Evolutionary conservation across 2,888 invertebrate species (phyloP).

Genomic region (Heliconius ethilla): DNA sequence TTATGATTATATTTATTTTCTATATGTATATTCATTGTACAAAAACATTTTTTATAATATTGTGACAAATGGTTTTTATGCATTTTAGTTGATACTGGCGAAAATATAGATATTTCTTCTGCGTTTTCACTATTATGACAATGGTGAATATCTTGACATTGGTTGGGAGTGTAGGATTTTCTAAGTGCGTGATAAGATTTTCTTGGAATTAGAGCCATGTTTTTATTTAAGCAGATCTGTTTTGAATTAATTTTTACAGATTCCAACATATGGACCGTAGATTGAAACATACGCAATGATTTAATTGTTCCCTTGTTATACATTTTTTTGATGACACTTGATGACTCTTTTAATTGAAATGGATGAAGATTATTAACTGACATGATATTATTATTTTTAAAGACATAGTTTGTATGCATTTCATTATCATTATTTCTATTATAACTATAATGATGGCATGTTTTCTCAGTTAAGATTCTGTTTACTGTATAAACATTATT

Average conservation of each 20-base stretch:
- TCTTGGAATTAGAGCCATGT: background rate
- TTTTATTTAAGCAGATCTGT: background rate
- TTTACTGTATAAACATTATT: conserved; percentile 39
- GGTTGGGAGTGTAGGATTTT: background rate
- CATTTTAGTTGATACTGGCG: conserved; percentile 5
- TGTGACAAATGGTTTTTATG: conserved; percentile 30
- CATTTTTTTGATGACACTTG: background rate
- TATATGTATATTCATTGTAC: conserved; percentile 54
- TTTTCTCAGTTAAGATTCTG: conserved; percentile 29
- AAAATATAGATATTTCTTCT: conserved; percentile 5
- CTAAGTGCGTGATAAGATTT: background rate
- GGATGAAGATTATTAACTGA: background rate
- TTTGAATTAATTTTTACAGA: conserved; percentile 3
- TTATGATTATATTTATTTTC: conserved; percentile 27
- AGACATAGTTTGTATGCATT: background rate
- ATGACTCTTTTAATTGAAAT: background rate
- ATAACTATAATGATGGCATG: background rate
- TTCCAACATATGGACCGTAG: background rate
- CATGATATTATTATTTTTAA: background rate
- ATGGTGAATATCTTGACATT: background rate
- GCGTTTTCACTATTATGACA: background rate
- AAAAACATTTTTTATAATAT: conserved; percentile 49
- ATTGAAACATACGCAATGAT: conserved; percentile 2
- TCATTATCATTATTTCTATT: background rate
- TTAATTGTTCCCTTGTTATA: background rate